A percentile compares a stretch with the other conserved stretches of the same genome.
Evolutionary conservation across 2,888 invertebrate species (phyloP).

Genomic region (Neoascia interrupta): DNA sequence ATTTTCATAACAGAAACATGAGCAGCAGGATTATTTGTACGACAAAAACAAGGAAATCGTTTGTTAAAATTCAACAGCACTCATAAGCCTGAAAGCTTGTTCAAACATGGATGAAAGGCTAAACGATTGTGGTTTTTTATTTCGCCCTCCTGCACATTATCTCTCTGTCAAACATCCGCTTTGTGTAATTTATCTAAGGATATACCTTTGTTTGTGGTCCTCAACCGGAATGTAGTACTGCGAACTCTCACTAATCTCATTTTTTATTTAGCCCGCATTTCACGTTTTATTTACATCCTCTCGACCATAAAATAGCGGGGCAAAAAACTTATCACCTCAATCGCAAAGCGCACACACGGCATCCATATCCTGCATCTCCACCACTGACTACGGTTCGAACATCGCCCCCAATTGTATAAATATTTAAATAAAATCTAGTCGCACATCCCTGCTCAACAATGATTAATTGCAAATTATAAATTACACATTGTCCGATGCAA

Average conservation of each 20-base stretch:
- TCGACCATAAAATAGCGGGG: too few species aligned
- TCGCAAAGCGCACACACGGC: not conserved
- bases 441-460: slow-evolving; percentile 47
- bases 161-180: too few species aligned
- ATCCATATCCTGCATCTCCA: not conserved
- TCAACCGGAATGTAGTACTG: too few species aligned
- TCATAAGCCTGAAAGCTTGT: too few species aligned
- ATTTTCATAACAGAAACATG: too few species aligned
- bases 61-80: too few species aligned
- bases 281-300: slow-evolving; percentile 12
- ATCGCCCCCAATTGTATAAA: slow-evolving; percentile 30
- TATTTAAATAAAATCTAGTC: slow-evolving; percentile 65
- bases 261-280: slow-evolving; percentile 61
- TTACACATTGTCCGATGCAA: slow-evolving; percentile 58
- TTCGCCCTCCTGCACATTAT: too few species aligned
- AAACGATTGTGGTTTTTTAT: too few species aligned
- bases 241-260: slow-evolving; percentile 55
- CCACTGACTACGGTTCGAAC: slow-evolving; percentile 11
- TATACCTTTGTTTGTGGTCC: slow-evolving; percentile 31
- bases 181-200: slow-evolving; percentile 38
- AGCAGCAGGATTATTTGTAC: too few species aligned
- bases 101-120: too few species aligned
- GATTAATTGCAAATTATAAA: slow-evolving; percentile 67
- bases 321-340: slow-evolving; percentile 55
- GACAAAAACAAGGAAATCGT: too few species aligned